Evolutionary conservation across 2,888 invertebrate genomes (phyloP).

Genomic region (Augiades crinisus): DNA sequence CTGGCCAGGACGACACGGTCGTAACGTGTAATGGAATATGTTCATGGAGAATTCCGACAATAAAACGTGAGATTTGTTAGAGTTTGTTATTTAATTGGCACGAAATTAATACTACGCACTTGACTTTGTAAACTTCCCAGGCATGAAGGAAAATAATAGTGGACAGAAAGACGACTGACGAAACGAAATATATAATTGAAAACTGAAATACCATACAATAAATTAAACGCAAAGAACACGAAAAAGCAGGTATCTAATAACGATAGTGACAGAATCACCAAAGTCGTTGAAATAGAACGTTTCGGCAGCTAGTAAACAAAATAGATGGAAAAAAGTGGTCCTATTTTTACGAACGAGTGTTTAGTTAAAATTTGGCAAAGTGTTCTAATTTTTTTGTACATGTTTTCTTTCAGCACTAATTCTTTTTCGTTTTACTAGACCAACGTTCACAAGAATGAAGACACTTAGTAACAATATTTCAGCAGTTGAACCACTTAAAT

Average conservation of each 20-base stretch:
- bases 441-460: no score
- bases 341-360: conserved; percentile 1
- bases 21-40: neutral
- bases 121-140: no score
- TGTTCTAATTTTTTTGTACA: neutral
- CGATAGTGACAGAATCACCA: no score
- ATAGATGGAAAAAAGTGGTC: neutral
- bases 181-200: no score
- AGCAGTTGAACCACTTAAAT: no score
- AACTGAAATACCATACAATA: no score
- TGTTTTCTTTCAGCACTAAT: neutral
- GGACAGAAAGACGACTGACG: no score
- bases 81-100: neutral
- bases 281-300: neutral
- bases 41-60: neutral
- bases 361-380: conserved; percentile 4
- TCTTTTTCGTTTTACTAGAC: neutral
- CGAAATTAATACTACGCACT: neutral
- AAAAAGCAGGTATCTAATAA: no score
- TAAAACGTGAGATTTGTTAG: neutral
- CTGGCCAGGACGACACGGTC: neutral
- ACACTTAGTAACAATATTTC: no score
- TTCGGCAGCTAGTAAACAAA: neutral
- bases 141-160: no score
- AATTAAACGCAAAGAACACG: no score